These are phyloP conservation scores for Cryptotis parvus DNA, from an alignment of 2,113 vertebrate species.

Conservation along the genomic window DNA sequence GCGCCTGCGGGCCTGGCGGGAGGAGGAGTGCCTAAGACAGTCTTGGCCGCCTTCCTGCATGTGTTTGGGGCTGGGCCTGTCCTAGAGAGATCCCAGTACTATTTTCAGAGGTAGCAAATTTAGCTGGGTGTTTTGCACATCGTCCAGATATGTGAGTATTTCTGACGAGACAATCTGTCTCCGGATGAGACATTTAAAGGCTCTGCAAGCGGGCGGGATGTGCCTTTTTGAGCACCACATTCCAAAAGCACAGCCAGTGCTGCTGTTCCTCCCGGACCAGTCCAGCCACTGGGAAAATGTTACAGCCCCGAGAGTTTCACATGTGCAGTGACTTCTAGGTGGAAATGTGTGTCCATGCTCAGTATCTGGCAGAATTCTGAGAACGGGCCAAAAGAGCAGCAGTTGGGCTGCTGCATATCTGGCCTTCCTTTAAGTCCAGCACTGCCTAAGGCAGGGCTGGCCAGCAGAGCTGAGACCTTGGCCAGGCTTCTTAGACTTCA, in stretches of 20 bases:
- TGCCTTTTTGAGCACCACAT: conserved; percentile 60
- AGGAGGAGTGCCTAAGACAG: background rate
- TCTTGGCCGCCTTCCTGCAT: conserved; percentile 56
- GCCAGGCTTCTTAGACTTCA: conserved; percentile 8
- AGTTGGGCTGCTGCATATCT: background rate
- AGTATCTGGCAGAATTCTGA: background rate
- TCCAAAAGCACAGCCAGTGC: background rate
- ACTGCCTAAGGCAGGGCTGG: background rate
- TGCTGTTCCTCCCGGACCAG: background rate
- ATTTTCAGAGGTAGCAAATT: conserved; percentile 72
- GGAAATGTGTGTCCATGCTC: background rate
- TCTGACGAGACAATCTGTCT: conserved; percentile 79
- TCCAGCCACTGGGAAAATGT: background rate
- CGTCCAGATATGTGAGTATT: conserved; percentile 75
- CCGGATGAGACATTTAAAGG: conserved; percentile 59
- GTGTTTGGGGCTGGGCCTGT: conserved; percentile 34
- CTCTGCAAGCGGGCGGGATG: conserved; percentile 62
- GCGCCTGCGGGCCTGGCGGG: background rate
- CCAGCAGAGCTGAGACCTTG: background rate
- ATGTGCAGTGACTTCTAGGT: background rate
- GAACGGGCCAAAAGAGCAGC: background rate
- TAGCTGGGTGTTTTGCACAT: conserved; percentile 76
- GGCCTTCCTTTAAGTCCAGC: background rate
- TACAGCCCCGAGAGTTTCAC: rapidly evolving
- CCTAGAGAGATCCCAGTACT: conserved; percentile 63